phyloP scores from a whole-genome alignment of 2,797 vertebrate species.

The Typhlichthys eigenmanni region DNA sequence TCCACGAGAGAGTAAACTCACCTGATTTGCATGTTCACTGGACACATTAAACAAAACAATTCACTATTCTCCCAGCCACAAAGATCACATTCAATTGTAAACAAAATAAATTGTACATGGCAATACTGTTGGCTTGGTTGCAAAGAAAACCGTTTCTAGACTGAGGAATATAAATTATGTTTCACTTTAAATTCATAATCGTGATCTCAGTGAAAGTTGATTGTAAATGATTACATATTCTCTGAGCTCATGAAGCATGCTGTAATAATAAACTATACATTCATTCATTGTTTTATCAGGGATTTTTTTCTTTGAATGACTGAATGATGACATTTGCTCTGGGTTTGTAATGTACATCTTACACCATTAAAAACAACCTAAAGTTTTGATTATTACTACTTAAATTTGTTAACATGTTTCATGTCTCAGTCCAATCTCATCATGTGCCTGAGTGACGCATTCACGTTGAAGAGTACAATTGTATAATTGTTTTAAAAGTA shows the following conservation, averaged over 20 bases:
- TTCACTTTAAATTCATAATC: slow-evolving; percentile 26
- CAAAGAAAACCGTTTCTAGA: slow-evolving; percentile 25
- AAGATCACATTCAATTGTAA: slow-evolving; percentile 41
- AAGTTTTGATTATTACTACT: slow-evolving; percentile 21
- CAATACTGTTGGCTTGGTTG: slow-evolving; percentile 20
- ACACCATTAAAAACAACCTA: slow-evolving; percentile 68
- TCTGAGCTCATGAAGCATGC: slow-evolving; percentile 72
- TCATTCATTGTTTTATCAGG: slow-evolving; percentile 65
- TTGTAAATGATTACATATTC: slow-evolving; percentile 25
- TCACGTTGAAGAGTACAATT: too few species aligned
- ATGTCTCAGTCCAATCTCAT: not conserved
- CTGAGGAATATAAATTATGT: slow-evolving; percentile 8
- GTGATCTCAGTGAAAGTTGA: slow-evolving; percentile 19
- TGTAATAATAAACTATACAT: slow-evolving; percentile 46
- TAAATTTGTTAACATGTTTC: not conserved
- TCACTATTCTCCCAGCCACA: slow-evolving; percentile 38
- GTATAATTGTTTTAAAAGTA: too few species aligned
- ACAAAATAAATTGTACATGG: slow-evolving; percentile 42
- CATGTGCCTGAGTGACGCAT: too few species aligned
- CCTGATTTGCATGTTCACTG: slow-evolving; percentile 65
- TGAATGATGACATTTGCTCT: slow-evolving; percentile 60
- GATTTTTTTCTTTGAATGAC: slow-evolving; percentile 69
- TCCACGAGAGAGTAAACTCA: slow-evolving; percentile 40
- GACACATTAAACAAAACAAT: slow-evolving; percentile 35
- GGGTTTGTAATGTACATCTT: slow-evolving; percentile 71